phyloP scores from a whole-genome alignment of 92 coral and sea anemone genomes.

The Phenganax subtilis region DNA sequence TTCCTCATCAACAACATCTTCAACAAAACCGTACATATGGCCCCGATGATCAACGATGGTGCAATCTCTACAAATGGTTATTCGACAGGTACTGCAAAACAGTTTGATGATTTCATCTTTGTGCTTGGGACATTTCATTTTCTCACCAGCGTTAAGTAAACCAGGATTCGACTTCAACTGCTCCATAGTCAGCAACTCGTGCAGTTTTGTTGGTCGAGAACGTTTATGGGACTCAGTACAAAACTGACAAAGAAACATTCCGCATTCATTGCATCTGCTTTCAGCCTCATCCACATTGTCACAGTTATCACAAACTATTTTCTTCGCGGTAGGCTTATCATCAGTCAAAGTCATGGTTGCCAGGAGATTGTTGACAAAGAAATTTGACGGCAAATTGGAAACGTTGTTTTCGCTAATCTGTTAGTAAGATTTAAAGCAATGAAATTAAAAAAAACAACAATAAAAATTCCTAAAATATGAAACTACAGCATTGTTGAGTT shows the following conservation, averaged over 20 bases:
- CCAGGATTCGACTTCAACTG: no score
- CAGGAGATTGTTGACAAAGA: slow-evolving; percentile 17
- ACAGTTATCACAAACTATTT: no score
- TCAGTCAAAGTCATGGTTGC: slow-evolving; percentile 1
- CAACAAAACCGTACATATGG: slow-evolving; percentile 55
- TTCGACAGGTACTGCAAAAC: no score
- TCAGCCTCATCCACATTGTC: slow-evolving; percentile 24
- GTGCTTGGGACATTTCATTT: slow-evolving; percentile 57
- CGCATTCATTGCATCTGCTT: slow-evolving; percentile 34
- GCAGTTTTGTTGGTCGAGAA: slow-evolving; percentile 20
- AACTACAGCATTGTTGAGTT: no score
- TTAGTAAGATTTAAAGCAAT: no score
- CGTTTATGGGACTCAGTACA: slow-evolving; percentile 38
- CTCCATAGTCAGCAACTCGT: slow-evolving; percentile 5
- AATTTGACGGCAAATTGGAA: no score
- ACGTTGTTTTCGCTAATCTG: slow-evolving; percentile 15
- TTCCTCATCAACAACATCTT: slow-evolving; percentile 49
- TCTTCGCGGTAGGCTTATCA: no score
- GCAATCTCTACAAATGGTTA: no score
- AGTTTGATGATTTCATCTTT: slow-evolving; percentile 48
- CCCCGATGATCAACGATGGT: no score
- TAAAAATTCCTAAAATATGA: no score
- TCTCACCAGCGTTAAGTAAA: slow-evolving; percentile 47
- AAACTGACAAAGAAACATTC: slow-evolving; percentile 41
- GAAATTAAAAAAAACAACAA: no score